Percentiles rank a stretch among this genome's conserved stretches.
These are phyloP conservation scores for Tupaia chinensis DNA, from an alignment of 2,113 vertebrate species.

Conservation along the genomic window DNA sequence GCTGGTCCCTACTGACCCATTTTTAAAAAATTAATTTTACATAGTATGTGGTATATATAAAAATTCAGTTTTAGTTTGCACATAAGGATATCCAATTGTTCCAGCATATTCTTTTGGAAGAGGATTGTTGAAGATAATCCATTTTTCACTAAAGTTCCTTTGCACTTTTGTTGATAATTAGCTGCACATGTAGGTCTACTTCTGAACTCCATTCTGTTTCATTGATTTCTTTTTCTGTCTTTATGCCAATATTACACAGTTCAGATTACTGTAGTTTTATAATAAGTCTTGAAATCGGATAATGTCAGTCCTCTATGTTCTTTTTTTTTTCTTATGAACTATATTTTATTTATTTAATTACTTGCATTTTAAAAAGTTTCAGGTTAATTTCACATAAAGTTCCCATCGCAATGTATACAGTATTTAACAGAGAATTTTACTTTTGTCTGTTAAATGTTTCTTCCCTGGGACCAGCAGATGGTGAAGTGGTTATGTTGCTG, in stretches of 20 bases:
- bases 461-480: too few species aligned
- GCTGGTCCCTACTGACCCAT: neutral
- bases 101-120: neutral
- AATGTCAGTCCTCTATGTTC: neutral
- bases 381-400: too few species aligned
- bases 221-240: neutral
- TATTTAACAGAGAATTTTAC: too few species aligned
- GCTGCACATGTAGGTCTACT: neutral
- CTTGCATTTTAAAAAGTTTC: too few species aligned
- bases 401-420: too few species aligned
- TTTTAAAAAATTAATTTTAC: neutral
- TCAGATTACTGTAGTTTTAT: neutral
- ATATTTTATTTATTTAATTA: too few species aligned
- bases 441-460: too few species aligned
- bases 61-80: neutral
- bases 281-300: neutral
- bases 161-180: constrained; percentile 2
- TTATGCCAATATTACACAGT: neutral
- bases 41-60: neutral
- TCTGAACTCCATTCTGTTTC: neutral
- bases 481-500: too few species aligned
- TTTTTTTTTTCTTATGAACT: too few species aligned
- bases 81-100: neutral
- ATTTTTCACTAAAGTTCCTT: constrained; percentile 5
- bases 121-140: neutral